These are phyloP conservation scores for Dasyprocta punctata DNA, from an alignment of 2,113 vertebrate species.

Conservation along the genomic window DNA sequence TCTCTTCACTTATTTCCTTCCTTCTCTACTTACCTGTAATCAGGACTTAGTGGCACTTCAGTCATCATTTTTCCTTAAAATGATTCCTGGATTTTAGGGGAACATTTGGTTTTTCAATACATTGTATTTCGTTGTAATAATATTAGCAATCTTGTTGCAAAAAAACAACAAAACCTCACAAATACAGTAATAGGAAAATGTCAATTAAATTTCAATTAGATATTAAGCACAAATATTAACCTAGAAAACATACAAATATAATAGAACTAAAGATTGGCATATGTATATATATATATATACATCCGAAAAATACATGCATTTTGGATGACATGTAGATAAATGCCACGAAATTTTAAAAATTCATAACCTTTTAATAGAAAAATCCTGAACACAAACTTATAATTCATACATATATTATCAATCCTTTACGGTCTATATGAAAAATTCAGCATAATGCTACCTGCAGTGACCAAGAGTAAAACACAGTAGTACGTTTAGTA, in stretches of 20 bases:
- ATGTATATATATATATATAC: background rate
- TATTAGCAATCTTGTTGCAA: background rate
- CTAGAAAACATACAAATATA: background rate
- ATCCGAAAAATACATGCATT: background rate
- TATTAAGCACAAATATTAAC: background rate
- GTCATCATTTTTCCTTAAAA: background rate
- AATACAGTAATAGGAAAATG: background rate
- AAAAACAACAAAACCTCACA: background rate
- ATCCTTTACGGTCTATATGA: background rate
- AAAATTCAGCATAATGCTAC: background rate
- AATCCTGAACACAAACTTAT: background rate
- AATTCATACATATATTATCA: background rate
- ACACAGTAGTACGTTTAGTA: background rate
- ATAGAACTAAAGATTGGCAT: background rate
- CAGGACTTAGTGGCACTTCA: background rate
- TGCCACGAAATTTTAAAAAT: background rate
- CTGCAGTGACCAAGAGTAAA: background rate
- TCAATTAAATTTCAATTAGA: background rate
- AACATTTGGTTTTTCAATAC: background rate
- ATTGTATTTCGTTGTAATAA: background rate
- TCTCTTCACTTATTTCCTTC: background rate
- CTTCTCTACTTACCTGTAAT: background rate
- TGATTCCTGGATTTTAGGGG: background rate
- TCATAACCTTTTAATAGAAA: background rate
- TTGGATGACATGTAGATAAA: background rate